These are phyloP conservation scores for Slavum lentiscoides DNA, from an alignment of 2,888 invertebrate genomes.

Conservation along the genomic window DNA sequence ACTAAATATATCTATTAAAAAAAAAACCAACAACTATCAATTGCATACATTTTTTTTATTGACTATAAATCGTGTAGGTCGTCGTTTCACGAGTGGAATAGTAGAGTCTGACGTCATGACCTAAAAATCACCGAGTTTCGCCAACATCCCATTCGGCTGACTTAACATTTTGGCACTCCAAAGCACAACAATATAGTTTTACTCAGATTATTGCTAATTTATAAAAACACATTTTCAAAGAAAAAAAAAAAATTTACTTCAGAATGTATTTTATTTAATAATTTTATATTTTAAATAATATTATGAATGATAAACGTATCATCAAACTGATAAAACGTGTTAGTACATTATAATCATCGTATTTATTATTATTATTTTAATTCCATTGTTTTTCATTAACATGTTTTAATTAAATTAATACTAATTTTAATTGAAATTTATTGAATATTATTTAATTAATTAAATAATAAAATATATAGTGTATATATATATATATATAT, in stretches of 20 bases:
- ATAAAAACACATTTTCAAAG: constrained; percentile 24
- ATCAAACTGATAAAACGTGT: too few relatives aligned
- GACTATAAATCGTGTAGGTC: constrained; percentile 35
- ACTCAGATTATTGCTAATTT: constrained; percentile 9
- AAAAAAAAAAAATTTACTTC: background rate
- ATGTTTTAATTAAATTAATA: too few relatives aligned
- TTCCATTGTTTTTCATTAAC: too few relatives aligned
- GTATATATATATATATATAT: too few relatives aligned
- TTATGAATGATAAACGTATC: background rate
- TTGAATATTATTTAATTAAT: too few relatives aligned
- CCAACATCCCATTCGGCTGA: constrained; percentile 33
- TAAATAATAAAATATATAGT: too few relatives aligned
- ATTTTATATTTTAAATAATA: too few relatives aligned
- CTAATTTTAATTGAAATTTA: too few relatives aligned
- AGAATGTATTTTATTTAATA: background rate
- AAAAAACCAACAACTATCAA: constrained; percentile 2
- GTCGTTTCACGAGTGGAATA: constrained; percentile 28
- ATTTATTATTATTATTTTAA: too few relatives aligned
- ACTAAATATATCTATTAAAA: constrained; percentile 7
- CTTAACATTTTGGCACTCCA: constrained; percentile 46
- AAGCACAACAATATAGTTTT: constrained; percentile 16
- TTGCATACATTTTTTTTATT: constrained; percentile 20
- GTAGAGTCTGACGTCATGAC: constrained; percentile 50
- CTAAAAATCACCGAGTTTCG: constrained; percentile 44
- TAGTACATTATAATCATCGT: too few relatives aligned